These are phyloP conservation scores for Tachysurus fulvidraco DNA, from an alignment of 2,113 vertebrate species.

Conservation along the genomic window DNA sequence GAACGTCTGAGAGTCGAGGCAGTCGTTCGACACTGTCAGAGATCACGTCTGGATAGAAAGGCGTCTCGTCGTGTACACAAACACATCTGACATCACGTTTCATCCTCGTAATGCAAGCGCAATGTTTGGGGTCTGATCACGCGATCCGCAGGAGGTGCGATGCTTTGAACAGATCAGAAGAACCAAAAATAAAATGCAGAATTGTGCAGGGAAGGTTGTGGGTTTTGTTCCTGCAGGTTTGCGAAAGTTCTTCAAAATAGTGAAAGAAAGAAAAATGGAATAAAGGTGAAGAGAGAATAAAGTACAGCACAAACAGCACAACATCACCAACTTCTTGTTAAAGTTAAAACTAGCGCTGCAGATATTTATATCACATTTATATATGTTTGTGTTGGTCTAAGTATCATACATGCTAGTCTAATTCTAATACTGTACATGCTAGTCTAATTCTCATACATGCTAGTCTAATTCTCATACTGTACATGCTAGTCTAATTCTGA, in stretches of 20 bases:
- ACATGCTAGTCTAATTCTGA: too few relatives aligned
- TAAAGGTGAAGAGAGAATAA: neutral
- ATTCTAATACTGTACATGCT: too few relatives aligned
- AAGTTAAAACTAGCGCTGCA: neutral
- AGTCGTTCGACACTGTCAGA: constrained; percentile 28
- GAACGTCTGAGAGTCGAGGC: constrained; percentile 40
- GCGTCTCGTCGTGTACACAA: constrained; percentile 5
- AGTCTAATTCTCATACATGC: too few relatives aligned
- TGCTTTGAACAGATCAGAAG: neutral
- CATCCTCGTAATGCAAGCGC: constrained; percentile 9
- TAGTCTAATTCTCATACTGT: too few relatives aligned
- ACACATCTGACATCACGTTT: neutral
- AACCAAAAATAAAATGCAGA: constrained; percentile 11
- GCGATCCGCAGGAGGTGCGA: neutral
- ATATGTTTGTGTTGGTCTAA: neutral
- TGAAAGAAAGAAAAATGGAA: neutral
- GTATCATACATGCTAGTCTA: too few relatives aligned
- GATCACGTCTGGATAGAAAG: constrained; percentile 36
- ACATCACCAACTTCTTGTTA: neutral
- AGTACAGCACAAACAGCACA: neutral
- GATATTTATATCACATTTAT: neutral
- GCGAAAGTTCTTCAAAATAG: neutral
- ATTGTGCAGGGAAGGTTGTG: neutral
- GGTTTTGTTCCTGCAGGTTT: constrained; percentile 5
- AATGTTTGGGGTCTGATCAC: neutral